These are phyloP conservation scores for Dicyrtoma fusca DNA, from an alignment of 2,888 invertebrate species.

Conservation along the genomic window DNA sequence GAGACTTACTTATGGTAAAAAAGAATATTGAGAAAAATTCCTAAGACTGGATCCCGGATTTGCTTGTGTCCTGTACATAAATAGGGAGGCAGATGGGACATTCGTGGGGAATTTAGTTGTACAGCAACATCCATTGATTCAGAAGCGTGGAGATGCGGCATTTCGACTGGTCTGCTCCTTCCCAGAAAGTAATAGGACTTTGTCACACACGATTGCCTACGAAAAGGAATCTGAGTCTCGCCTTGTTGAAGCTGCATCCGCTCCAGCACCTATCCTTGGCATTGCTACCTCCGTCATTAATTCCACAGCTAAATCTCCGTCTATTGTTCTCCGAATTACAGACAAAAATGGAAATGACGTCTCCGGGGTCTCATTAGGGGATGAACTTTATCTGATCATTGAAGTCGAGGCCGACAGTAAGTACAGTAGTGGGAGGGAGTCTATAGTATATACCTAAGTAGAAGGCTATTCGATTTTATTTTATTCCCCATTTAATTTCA, in stretches of 20 bases:
- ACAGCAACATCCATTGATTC: constrained; percentile 56
- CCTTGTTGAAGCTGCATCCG: constrained; percentile 40
- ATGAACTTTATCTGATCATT: constrained; percentile 51
- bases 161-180: constrained; percentile 54
- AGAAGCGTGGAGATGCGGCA: constrained; percentile 55
- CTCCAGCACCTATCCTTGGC: constrained; percentile 51
- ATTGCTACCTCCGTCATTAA: constrained; percentile 54
- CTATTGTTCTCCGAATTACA: constrained; percentile 48
- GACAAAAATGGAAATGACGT: constrained; percentile 55
- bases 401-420: constrained; percentile 49
- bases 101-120: constrained; percentile 54
- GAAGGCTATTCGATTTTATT: too few relatives aligned
- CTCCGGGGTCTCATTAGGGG: constrained; percentile 52
- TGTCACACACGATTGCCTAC: constrained; percentile 52
- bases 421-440: background rate
- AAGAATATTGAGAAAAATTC: too few relatives aligned
- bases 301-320: constrained; percentile 54
- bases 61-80: background rate
- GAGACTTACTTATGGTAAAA: too few relatives aligned
- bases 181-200: constrained; percentile 53
- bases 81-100: constrained; percentile 52
- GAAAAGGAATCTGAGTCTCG: constrained; percentile 55
- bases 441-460: too few relatives aligned
- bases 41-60: too few relatives aligned
- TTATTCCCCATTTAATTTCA: too few relatives aligned